phyloP scores from a whole-genome alignment of 2,113 vertebrate species.

The Calidris pugnax region DNA sequence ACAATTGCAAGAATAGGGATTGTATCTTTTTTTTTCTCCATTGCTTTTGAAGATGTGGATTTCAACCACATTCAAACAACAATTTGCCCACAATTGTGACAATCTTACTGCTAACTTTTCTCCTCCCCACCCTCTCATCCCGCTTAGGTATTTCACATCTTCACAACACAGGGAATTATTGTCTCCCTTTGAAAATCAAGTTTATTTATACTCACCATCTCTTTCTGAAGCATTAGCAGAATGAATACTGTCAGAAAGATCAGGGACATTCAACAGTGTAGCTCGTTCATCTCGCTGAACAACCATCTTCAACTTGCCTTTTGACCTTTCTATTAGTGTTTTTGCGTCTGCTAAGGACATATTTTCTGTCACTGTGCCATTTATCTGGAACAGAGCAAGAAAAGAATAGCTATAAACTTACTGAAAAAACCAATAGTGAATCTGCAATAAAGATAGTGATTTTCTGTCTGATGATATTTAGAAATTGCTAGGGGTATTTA shows the following conservation, averaged over 20 bases:
- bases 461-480: not conserved
- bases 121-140: not conserved
- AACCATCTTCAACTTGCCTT: slow-evolving; percentile 99
- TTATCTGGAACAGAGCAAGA: slow-evolving; percentile 84
- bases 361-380: slow-evolving; percentile 98
- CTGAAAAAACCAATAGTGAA: not conserved
- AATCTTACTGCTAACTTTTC: not conserved
- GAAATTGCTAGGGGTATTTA: not conserved
- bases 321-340: slow-evolving; percentile 98
- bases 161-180: not conserved
- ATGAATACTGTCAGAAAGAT: slow-evolving; percentile 96
- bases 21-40: not conserved
- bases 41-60: not conserved
- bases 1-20: not conserved
- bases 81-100: not conserved
- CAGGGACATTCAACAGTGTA: slow-evolving; percentile 93
- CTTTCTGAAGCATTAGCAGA: slow-evolving; percentile 96
- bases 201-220: slow-evolving; percentile 84
- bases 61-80: not conserved
- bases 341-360: slow-evolving; percentile 98
- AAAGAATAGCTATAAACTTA: not conserved
- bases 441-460: not conserved
- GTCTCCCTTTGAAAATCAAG: not conserved
- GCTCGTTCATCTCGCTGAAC: slow-evolving; percentile 96
- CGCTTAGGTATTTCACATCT: not conserved